Percentiles rank a stretch among this genome's conserved stretches.
phyloP scores from a whole-genome alignment of 2,888 invertebrate genomes.

The Alitta virens region DNA sequence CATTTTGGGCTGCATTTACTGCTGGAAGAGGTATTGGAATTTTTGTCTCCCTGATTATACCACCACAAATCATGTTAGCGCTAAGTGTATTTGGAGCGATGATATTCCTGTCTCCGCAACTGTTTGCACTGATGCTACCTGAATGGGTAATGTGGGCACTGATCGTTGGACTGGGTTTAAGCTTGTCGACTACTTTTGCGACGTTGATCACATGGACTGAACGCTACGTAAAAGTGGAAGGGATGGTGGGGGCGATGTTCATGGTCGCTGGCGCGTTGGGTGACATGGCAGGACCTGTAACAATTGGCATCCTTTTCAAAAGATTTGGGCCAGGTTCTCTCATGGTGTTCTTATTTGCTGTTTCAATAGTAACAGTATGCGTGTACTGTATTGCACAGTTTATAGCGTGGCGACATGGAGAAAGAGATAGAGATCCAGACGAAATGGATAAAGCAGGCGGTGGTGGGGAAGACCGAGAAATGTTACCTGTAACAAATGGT shows the following conservation, averaged over 20 bases:
- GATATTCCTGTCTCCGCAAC: background rate
- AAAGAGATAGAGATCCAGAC: too few species aligned
- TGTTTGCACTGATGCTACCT: background rate
- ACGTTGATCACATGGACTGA: background rate
- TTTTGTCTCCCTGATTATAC: background rate
- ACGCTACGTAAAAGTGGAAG: background rate
- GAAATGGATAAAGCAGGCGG: too few species aligned
- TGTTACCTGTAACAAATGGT: too few species aligned
- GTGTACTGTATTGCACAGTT: too few species aligned
- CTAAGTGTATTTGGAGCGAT: background rate
- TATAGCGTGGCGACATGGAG: too few species aligned
- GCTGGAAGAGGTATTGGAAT: background rate
- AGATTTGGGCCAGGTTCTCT: too few species aligned
- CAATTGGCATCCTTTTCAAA: background rate
- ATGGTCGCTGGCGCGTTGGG: background rate
- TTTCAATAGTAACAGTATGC: too few species aligned
- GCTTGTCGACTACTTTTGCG: background rate
- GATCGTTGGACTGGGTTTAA: background rate
- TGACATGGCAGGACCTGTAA: background rate
- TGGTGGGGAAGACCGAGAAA: too few species aligned
- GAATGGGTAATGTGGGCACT: background rate
- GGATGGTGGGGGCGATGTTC: background rate
- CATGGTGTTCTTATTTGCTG: too few species aligned
- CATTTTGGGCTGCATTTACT: background rate
- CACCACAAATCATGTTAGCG: background rate